Conservation (phyloP, 2,888 invertebrate genomes). For the Pollenia angustigena region DNA sequence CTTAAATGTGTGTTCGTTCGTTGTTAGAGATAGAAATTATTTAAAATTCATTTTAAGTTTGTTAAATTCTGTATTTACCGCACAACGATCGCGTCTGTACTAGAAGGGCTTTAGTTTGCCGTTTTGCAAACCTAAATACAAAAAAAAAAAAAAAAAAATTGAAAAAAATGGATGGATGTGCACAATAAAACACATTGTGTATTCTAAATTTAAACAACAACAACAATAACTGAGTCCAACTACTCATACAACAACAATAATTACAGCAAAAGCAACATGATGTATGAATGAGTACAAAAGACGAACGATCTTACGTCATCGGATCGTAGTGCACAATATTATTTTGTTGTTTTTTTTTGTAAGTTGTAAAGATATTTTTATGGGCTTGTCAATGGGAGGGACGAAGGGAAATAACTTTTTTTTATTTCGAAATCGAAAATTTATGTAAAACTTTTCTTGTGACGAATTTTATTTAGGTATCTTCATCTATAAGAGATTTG, state of each 20-base stretch:
- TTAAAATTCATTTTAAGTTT: constrained; percentile 29
- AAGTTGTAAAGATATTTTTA: not conserved
- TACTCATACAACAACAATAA: constrained; percentile 24
- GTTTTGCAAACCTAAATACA: constrained; percentile 56
- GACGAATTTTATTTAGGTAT: too few species aligned
- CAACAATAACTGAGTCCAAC: not conserved
- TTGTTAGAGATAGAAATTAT: not conserved
- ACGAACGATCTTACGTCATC: constrained; percentile 62
- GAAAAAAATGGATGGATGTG: constrained; percentile 14
- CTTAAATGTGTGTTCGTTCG: not conserved
- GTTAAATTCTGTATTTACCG: constrained; percentile 60
- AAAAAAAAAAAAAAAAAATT: constrained; percentile 12
- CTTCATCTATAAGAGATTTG: too few species aligned
- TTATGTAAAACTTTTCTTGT: not conserved
- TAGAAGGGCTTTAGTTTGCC: constrained; percentile 69
- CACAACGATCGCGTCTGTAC: constrained; percentile 71
- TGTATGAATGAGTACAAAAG: constrained; percentile 30
- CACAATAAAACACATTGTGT: constrained; percentile 55
- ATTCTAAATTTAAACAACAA: constrained; percentile 39
- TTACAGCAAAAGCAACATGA: constrained; percentile 36
- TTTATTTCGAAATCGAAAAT: not conserved
- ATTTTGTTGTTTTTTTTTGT: constrained; percentile 19
- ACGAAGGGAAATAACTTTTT: not conserved
- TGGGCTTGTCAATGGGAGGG: constrained; percentile 33
- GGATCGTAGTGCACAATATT: constrained; percentile 1